phyloP scores from a whole-genome alignment of 2,797 vertebrate species.

The Schizothorax lantsangensis region DNA sequence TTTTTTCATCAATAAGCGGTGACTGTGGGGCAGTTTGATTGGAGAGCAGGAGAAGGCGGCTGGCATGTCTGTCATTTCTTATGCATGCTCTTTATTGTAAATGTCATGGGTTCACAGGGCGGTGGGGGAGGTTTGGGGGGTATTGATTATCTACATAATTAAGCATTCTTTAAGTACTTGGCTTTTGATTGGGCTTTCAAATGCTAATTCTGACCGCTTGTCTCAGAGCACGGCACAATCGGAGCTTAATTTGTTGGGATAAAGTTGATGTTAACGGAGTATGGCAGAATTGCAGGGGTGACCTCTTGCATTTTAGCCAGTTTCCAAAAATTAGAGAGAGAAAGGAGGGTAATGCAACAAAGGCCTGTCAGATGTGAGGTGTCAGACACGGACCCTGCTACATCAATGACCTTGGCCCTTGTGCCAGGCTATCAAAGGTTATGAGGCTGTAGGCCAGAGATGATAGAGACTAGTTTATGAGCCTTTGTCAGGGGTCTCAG shows the following conservation, averaged over 20 bases:
- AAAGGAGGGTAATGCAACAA: slow-evolving; percentile 37
- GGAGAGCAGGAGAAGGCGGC: slow-evolving; percentile 28
- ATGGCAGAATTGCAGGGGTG: slow-evolving; percentile 29
- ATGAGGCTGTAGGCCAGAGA: slow-evolving; percentile 44
- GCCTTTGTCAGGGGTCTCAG: slow-evolving; percentile 35
- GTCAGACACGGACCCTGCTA: neutral
- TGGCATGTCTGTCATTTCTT: slow-evolving; percentile 53
- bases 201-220: slow-evolving; percentile 61
- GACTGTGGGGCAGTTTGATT: slow-evolving; percentile 40
- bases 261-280: slow-evolving; percentile 46
- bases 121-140: slow-evolving; percentile 13
- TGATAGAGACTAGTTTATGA: slow-evolving; percentile 55
- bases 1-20: slow-evolving; percentile 43
- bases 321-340: slow-evolving; percentile 10
- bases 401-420: slow-evolving; percentile 48
- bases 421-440: slow-evolving; percentile 51
- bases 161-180: slow-evolving; percentile 61
- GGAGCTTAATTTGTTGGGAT: slow-evolving; percentile 58
- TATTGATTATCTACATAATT: slow-evolving; percentile 65
- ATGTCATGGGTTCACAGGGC: slow-evolving; percentile 54
- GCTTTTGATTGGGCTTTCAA: slow-evolving; percentile 68
- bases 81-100: slow-evolving; percentile 59
- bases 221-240: slow-evolving; percentile 53
- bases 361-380: slow-evolving; percentile 44
- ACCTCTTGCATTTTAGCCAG: slow-evolving; percentile 33